These are phyloP conservation scores for Caenorhabditis sp. DNA, from an alignment of 2,888 invertebrate genomes.

Conservation along the genomic window DNA sequence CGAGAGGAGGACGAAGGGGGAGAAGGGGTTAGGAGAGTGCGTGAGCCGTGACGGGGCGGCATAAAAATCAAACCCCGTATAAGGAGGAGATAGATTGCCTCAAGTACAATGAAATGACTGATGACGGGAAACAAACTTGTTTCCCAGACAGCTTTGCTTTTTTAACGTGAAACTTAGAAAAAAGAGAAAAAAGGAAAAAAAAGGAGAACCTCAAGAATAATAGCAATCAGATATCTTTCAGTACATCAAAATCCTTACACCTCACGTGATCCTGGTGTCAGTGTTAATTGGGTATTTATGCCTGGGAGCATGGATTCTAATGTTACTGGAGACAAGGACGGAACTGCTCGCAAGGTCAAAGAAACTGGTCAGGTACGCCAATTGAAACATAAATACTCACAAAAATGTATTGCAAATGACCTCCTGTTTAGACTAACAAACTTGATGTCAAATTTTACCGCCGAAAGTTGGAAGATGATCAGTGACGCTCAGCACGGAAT, in stretches of 20 bases:
- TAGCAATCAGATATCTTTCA: conserved; percentile 48
- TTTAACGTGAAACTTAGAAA: neutral
- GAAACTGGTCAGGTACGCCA: conserved; percentile 71
- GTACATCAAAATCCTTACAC: conserved; percentile 83
- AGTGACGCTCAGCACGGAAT: conserved; percentile 79
- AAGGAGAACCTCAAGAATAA: neutral
- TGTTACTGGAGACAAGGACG: conserved; percentile 81
- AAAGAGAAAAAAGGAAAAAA: neutral
- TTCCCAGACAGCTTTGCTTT: conserved; percentile 9
- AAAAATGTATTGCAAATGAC: too few relatives aligned
- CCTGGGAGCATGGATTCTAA: conserved; percentile 82
- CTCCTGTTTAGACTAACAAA: conserved; percentile 81
- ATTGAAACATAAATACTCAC: neutral
- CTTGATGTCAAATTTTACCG: conserved; percentile 81
- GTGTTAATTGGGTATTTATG: conserved; percentile 82
- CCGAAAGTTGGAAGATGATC: conserved; percentile 78
- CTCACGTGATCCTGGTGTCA: conserved; percentile 82
- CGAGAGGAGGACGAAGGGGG: neutral
- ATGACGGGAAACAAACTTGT: conserved; percentile 34
- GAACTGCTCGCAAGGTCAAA: conserved; percentile 75
- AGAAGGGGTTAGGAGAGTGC: conserved; percentile 31
- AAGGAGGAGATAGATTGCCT: conserved; percentile 56
- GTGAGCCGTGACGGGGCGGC: conserved; percentile 10
- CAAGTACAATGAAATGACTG: conserved; percentile 61
- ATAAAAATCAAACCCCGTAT: conserved; percentile 56